Evolutionary conservation across 2,113 vertebrate species (phyloP).

Genomic region (Xiphophorus hellerii): DNA sequence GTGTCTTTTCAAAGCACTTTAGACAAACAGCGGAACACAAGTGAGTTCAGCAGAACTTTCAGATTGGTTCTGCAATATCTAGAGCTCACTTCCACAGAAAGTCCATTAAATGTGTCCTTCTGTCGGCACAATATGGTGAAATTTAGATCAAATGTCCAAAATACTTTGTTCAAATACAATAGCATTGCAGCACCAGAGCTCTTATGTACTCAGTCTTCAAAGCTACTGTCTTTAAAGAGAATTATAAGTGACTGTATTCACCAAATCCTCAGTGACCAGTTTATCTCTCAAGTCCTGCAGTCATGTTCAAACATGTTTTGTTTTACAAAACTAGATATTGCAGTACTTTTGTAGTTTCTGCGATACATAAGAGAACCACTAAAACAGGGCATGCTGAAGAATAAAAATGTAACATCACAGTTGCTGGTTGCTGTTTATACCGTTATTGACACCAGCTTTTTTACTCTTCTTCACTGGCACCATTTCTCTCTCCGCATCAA

Average conservation of each 20-base stretch:
- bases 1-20: background rate
- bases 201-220: background rate
- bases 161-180: background rate
- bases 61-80: background rate
- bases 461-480: conserved; percentile 2
- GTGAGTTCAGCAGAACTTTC: background rate
- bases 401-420: too few species aligned
- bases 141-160: background rate
- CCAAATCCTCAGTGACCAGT: background rate
- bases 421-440: background rate
- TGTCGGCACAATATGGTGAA: background rate
- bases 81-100: background rate
- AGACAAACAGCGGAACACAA: background rate
- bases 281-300: background rate
- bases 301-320: background rate
- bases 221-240: background rate
- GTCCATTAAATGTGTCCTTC: background rate
- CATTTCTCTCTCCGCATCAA: conserved; percentile 35
- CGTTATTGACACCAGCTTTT: too few species aligned
- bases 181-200: background rate
- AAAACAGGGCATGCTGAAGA: background rate
- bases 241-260: background rate
- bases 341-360: background rate
- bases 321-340: background rate
- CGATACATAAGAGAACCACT: background rate